Evolutionary conservation across 2,797 vertebrate genomes (phyloP), one percentile per base, ranked within the genome.

Genomic region (Varecia variegata): DNA sequence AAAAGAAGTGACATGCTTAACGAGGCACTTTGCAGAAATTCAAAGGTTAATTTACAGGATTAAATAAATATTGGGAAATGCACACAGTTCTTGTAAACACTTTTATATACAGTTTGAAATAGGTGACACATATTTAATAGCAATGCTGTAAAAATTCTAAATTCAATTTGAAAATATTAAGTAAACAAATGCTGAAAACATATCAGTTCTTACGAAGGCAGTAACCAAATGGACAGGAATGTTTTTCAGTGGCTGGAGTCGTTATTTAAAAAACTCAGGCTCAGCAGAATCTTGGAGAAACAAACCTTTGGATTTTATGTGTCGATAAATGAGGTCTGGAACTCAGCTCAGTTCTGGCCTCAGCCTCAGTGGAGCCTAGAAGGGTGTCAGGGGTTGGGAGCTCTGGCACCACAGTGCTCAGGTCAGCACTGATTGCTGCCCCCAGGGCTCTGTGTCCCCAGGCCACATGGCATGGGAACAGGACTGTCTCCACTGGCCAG

Each of bases 41-140:
- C 96, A 93, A 86, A 96, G 93, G 95, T 97, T 93, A 96, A 94
- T 96, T 90, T 94, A 62, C 47, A 84, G 86, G 81, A 94, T 92
- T 93, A 88, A 97, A 71, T 90, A 95, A 90, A 97, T 89, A 84
- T 67, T 93, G 1, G 10, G 65, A 95, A 92, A 80, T 67, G 79
- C 68, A 38, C 84, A 88, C 38, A 27, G 40, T 88, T 96, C 88
- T 96, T 88, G 85, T 38, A 91, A 95, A 94, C 70, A 95, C 73
- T 94, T 95, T 90, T 86, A 79, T 23, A 65, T 88, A 88, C 38
- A 84, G 91, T 88, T 96, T 54, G 58, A 91, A 90, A 70, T 65
- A 93, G 86, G 52, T 88, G 93, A 80, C 77, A 71, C 45, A n/a
- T 74, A 94, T 94, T 94, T 96, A 84, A 80, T 88, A 85, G 90